phyloP scores from a whole-genome alignment of 2,113 vertebrate species.

The Tyrannus savana region DNA sequence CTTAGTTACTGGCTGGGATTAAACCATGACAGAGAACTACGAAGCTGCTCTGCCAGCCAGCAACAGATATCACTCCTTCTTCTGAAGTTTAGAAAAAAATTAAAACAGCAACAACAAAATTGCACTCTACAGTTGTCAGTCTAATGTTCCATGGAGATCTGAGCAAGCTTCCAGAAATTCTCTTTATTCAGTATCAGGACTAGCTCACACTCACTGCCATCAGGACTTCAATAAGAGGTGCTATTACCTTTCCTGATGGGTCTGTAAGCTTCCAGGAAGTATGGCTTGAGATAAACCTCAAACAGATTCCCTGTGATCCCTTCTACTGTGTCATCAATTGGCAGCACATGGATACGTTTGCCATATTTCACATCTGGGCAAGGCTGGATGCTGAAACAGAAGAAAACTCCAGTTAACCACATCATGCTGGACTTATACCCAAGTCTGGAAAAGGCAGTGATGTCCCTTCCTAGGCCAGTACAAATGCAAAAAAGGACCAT shows the following conservation, averaged over 20 bases:
- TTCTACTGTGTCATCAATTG: slow-evolving; percentile 97
- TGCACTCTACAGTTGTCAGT: background rate
- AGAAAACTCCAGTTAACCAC: slow-evolving; percentile 58
- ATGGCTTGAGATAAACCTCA: slow-evolving; percentile 98
- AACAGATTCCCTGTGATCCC: slow-evolving; percentile 98
- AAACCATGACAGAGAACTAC: background rate
- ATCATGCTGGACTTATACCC: background rate
- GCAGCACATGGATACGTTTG: slow-evolving; percentile 95
- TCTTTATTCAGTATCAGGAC: background rate
- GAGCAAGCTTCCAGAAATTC: background rate
- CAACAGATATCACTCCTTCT: background rate
- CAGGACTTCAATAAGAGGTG: background rate
- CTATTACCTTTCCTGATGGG: slow-evolving; percentile 94
- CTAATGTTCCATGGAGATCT: background rate
- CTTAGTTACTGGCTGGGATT: background rate
- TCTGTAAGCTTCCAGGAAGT: slow-evolving; percentile 96
- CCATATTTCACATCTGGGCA: slow-evolving; percentile 98
- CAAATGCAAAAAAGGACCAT: background rate
- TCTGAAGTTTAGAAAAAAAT: background rate
- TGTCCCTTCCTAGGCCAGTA: background rate
- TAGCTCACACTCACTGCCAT: background rate
- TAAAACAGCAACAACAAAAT: background rate
- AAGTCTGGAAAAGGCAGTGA: background rate
- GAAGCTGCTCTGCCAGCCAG: background rate
- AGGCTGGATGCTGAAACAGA: slow-evolving; percentile 91